Conservation (phyloP, 2,113 vertebrate species). For the Thymallus thymallus region DNA sequence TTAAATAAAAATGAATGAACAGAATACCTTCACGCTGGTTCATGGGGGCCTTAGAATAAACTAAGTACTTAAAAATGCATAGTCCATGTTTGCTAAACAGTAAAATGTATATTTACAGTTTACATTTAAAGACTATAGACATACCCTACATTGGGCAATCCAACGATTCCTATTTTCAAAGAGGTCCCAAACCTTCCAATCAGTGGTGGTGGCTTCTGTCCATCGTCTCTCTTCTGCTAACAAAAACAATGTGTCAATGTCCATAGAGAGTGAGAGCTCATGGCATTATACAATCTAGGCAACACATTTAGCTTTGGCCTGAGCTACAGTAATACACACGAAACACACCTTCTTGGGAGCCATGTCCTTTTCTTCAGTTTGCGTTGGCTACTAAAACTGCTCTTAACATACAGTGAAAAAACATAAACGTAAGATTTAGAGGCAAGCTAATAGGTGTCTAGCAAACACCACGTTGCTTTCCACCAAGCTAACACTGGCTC, state of each 20-base stretch:
- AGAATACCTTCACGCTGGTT: neutral
- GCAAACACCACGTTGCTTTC: conserved; percentile 43
- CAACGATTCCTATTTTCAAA: conserved; percentile 93
- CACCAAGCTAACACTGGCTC: conserved; percentile 22
- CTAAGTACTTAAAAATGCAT: neutral
- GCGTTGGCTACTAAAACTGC: conserved; percentile 17
- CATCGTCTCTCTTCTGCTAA: conserved; percentile 81
- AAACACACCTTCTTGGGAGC: conserved; percentile 64
- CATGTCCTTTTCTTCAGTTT: conserved; percentile 40
- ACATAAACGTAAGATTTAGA: conserved; percentile 36
- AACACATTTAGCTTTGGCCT: conserved; percentile 3
- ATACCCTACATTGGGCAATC: conserved; percentile 95
- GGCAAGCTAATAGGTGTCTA: conserved; percentile 13
- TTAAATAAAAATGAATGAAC: too few species aligned
- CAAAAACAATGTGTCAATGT: conserved; percentile 50
- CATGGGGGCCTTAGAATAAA: neutral
- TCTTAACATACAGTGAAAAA: conserved; percentile 4
- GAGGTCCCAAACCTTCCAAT: conserved; percentile 96
- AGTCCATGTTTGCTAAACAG: too few species aligned
- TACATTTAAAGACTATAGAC: conserved; percentile 52
- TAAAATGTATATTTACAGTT: neutral
- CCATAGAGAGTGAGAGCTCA: conserved; percentile 25
- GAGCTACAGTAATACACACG: conserved; percentile 7
- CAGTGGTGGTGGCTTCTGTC: conserved; percentile 81
- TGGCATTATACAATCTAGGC: conserved; percentile 47